Evolutionary conservation across 2,797 vertebrate genomes (phyloP).

Genomic region (Luscinia luscinia): DNA sequence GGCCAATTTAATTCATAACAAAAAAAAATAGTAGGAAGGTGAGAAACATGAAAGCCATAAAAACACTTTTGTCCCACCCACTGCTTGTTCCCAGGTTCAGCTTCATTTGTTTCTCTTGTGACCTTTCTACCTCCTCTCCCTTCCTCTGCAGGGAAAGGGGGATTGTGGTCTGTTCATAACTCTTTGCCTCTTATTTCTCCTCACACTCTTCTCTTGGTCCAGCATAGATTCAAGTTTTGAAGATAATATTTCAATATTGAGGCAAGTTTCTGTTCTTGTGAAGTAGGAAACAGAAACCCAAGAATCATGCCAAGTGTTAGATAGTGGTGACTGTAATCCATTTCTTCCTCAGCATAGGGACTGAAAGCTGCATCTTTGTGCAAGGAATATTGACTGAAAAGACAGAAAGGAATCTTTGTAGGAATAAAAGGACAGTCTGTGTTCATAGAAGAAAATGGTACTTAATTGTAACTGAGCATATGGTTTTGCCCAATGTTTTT

Average conservation of each 20-base stretch:
- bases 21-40: background rate
- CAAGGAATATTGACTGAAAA: background rate
- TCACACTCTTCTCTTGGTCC: background rate
- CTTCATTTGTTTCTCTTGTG: background rate
- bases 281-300: background rate
- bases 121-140: background rate
- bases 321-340: background rate
- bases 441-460: background rate
- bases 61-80: background rate
- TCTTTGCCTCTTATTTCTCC: background rate
- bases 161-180: background rate
- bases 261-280: background rate
- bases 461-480: background rate
- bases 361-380: background rate
- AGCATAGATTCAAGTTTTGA: background rate
- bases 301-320: background rate
- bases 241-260: background rate
- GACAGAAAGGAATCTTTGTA: background rate
- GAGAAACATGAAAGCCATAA: background rate
- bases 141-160: rapidly evolving
- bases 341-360: background rate
- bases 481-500: background rate
- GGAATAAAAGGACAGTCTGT: background rate
- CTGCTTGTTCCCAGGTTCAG: background rate
- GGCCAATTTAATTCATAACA: background rate